These are phyloP conservation scores for Parotocinclus haroldoi DNA, from an alignment of 2,797 vertebrate genomes.

Conservation along the genomic window DNA sequence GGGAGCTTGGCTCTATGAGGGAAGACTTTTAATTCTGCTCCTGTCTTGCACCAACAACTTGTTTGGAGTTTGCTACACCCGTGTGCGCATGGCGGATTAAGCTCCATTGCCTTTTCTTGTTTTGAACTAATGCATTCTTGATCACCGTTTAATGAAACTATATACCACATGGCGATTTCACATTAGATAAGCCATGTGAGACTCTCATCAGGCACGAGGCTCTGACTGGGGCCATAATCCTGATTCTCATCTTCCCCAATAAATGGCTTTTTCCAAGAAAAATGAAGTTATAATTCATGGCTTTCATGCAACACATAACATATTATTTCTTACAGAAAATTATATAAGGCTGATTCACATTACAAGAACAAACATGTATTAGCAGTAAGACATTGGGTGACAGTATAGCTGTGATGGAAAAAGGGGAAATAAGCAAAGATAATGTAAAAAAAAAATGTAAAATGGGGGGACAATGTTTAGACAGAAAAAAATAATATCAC, in stretches of 20 bases:
- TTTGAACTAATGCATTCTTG: conserved; percentile 99
- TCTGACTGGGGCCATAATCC: conserved; percentile 99
- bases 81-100: conserved; percentile 99
- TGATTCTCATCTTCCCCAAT: conserved; percentile 99
- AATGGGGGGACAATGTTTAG: not conserved
- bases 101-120: conserved; percentile 99
- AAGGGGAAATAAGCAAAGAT: not conserved
- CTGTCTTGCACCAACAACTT: conserved; percentile 99
- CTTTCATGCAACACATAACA: conserved; percentile 61
- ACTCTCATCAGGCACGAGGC: conserved; percentile 99
- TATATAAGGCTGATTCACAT: conserved; percentile 37
- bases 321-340: conserved; percentile 51
- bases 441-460: conserved; percentile 1
- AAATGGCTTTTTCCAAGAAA: conserved; percentile 95
- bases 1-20: conserved; percentile 96
- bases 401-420: conserved; percentile 67
- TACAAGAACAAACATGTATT: conserved; percentile 54
- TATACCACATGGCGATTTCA: conserved; percentile 99
- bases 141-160: conserved; percentile 99
- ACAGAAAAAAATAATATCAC: not conserved
- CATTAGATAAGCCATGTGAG: conserved; percentile 99
- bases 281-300: conserved; percentile 87
- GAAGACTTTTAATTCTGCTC: conserved; percentile 99
- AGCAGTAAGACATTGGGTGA: conserved; percentile 67
- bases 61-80: conserved; percentile 99